Percentiles rank a stretch among this genome's conserved stretches.
phyloP scores from a whole-genome alignment of 2,888 invertebrate genomes.

The Calameuta idolon region DNA sequence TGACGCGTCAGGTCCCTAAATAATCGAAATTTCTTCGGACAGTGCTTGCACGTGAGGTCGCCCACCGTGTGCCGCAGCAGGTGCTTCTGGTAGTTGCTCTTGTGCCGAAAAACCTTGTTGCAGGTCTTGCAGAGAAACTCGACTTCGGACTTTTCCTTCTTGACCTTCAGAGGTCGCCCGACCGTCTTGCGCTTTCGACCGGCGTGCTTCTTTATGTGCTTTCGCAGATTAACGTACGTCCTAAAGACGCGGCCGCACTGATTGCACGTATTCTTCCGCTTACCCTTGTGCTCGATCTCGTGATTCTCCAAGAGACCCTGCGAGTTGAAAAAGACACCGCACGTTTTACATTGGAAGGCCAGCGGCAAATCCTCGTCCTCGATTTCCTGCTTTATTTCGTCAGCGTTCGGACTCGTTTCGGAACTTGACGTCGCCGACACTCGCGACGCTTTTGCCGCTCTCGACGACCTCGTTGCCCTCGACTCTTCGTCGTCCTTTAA shows the following conservation, averaged over 20 bases:
- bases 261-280: slow-evolving; percentile 56
- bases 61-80: slow-evolving; percentile 55
- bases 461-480: slow-evolving; percentile 18
- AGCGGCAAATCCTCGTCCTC: slow-evolving; percentile 51
- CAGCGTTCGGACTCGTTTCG: not conserved
- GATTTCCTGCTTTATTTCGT: slow-evolving; percentile 40
- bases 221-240: slow-evolving; percentile 49
- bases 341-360: slow-evolving; percentile 53
- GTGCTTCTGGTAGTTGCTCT: slow-evolving; percentile 62
- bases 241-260: slow-evolving; percentile 57
- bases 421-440: not conserved
- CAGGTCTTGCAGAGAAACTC: slow-evolving; percentile 59
- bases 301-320: slow-evolving; percentile 50
- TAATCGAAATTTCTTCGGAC: slow-evolving; percentile 60
- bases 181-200: slow-evolving; percentile 37
- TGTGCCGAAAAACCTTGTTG: slow-evolving; percentile 59
- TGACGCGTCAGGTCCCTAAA: slow-evolving; percentile 61
- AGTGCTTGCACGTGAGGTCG: slow-evolving; percentile 60
- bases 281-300: slow-evolving; percentile 50
- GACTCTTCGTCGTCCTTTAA: slow-evolving; percentile 12
- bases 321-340: slow-evolving; percentile 51
- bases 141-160: slow-evolving; percentile 44
- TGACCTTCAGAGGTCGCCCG: slow-evolving; percentile 32
- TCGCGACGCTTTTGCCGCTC: not conserved
- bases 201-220: slow-evolving; percentile 57